Percentiles rank a stretch among this genome's conserved stretches.
These are phyloP conservation scores for Silurus glanis DNA, from an alignment of 2,113 vertebrate species.

Conservation along the genomic window DNA sequence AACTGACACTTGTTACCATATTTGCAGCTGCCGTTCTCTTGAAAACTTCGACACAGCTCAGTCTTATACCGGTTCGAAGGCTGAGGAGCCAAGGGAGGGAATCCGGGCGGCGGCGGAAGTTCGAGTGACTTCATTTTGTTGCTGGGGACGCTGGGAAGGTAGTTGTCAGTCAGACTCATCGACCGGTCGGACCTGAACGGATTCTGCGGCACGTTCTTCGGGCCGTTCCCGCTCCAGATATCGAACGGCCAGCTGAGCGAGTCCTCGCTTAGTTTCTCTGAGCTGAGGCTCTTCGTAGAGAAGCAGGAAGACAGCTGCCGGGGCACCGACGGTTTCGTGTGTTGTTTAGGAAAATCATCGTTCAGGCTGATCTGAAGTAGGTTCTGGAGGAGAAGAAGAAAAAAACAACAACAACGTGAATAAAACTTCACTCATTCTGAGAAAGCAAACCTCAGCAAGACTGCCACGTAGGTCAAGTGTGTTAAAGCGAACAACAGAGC, in stretches of 20 bases:
- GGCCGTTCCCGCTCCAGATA: constrained; percentile 67
- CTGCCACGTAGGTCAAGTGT: constrained; percentile 33
- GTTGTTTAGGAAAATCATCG: constrained; percentile 52
- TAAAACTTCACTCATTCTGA: neutral
- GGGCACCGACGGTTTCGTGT: constrained; percentile 55
- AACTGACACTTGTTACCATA: constrained; percentile 84
- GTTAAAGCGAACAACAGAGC: constrained; percentile 15
- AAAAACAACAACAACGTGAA: neutral
- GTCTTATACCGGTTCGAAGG: constrained; percentile 79
- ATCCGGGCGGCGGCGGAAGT: constrained; percentile 76
- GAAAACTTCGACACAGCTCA: constrained; percentile 77
- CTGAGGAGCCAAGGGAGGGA: constrained; percentile 72
- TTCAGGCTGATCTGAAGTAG: constrained; percentile 59
- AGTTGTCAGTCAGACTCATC: constrained; percentile 77
- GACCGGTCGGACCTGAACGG: constrained; percentile 74
- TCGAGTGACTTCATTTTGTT: constrained; percentile 64
- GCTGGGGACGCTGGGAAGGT: constrained; percentile 55
- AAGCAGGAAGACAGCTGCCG: constrained; percentile 63
- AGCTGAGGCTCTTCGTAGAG: constrained; percentile 57
- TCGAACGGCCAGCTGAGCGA: constrained; percentile 65
- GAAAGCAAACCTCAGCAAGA: neutral
- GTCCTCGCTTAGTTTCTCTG: constrained; percentile 62
- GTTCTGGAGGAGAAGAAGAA: constrained; percentile 41
- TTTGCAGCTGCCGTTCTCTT: constrained; percentile 77
- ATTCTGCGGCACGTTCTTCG: constrained; percentile 51